Evolutionary conservation across 1,140 invertebrate species (phyloP), one percentile per base, ranked within the genome.

Genomic region (Paraescarpia echinospica): DNA sequence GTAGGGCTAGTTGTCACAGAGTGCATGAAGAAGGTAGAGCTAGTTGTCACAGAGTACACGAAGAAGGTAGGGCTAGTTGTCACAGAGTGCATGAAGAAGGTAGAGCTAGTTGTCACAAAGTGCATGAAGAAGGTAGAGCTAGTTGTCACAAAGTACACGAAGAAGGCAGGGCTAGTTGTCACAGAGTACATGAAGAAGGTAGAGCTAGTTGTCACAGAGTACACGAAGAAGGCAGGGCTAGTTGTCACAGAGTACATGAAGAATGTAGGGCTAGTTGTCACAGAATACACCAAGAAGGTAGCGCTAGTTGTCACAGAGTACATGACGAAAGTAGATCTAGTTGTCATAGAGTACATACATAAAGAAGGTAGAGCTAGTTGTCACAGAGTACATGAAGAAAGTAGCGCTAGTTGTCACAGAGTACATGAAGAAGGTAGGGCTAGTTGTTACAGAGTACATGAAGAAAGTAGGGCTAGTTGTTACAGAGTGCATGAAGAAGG

Each of bases 21-120:
- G n/a, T n/a, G n/a, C n/a, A n/a, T n/a, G n/a, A n/a, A n/a, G n/a
- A n/a, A n/a, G n/a, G n/a, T n/a, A n/a, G n/a, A n/a, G n/a, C n/a
- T n/a, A n/a, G n/a, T n/a, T n/a, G 98, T 99, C 48, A 99, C 99
- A 2, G 99, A 99, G 95, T 99, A 99, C 95, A 98, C 99, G 98
- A 99, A 99, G 96, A 99, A 99, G 97, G 98, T 98, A 96, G 27
- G 89, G 91, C 27, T n/a, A 31, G 59, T 77, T 77, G 59, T 77
- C 59, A 27, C 59, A 27, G 14, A 31, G 59, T 31, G 0, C 27
- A 77, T 31, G 59, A 18, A 77, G 14, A 27, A 77, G 14, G 18
- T 77, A 18, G 18, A 27, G 59, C 14, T 77, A 18, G 41, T 31
- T 31, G 59, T 31, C 59, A 77, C 18, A 27, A 18, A 77, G 59